Evolutionary conservation across 2,888 invertebrate genomes (phyloP), one percentile per base, ranked within the genome.

Genomic region (Salticus scenicus): DNA sequence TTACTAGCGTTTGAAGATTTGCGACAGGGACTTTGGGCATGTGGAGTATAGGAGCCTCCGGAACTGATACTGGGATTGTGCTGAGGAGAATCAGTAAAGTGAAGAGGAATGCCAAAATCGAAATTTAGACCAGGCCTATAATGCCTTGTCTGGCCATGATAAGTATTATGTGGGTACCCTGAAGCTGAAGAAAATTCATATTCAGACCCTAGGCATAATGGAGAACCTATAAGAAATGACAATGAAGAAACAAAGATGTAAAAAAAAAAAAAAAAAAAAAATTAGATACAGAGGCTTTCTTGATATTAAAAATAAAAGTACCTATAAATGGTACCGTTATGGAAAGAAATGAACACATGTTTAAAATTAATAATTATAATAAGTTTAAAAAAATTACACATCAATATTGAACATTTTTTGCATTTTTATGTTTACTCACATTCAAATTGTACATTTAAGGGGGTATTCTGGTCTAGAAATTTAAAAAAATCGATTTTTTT

Each of bases 61-160:
- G 81, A 81, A 47, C 86, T 79, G 14, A 84, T 77, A 42, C 74
- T 84, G 57, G 84, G 84, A 72, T 80, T 78, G 72, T 89, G 89
- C 66, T 89, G 89, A 10, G 94, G 17, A 94, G 95, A 0, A 94
- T 96, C 95, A 0, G 95, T 94, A 91, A 95, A 95, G 76, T 95
- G 92, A 71, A 95, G 91, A 0, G 95, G 94, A 66, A 75, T 51
- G 20, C 77, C 66, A 76, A 83, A 71, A 74, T 84, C 87, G 57
- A 88, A 67, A 82, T 73, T 76, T 7, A 88, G 30, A 14, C 83
- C 76, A 33, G 91, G 91, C 70, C 91, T 88, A 51, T 90, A 89
- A 24, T 96, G 96, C 87, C 94, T 92, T 7, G 95, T 94, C 66
- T 96, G 96, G 0, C 96, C 97, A 91, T 97, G 97, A 92, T 97